phyloP scores from a whole-genome alignment of 2,113 vertebrate genomes.

The Datnioides undecimradiatus region DNA sequence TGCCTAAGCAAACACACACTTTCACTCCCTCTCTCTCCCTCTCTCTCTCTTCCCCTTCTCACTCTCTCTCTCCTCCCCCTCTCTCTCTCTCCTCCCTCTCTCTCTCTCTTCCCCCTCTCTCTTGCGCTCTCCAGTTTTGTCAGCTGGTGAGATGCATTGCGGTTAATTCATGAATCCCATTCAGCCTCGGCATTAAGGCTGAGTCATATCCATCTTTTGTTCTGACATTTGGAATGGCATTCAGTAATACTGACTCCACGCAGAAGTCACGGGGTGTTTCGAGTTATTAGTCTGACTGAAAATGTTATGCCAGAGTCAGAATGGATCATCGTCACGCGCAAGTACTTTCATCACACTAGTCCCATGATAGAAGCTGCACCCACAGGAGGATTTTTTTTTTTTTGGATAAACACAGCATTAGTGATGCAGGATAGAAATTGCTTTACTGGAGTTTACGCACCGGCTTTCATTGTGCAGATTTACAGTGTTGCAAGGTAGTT shows the following conservation, averaged over 20 bases:
- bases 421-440: conserved; percentile 19
- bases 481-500: not conserved
- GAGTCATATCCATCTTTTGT: conserved; percentile 71
- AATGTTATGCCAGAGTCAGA: conserved; percentile 60
- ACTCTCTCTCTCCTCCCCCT: not conserved
- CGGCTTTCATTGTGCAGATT: not conserved
- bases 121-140: conserved; percentile 32
- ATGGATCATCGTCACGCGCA: conserved; percentile 37
- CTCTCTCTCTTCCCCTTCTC: too few relatives aligned
- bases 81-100: conserved; percentile 4
- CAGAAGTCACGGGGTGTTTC: conserved; percentile 36
- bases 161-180: conserved; percentile 69
- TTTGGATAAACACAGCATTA: conserved; percentile 26
- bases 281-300: conserved; percentile 55
- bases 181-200: conserved; percentile 54
- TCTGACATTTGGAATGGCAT: conserved; percentile 57
- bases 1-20: conserved; percentile 38
- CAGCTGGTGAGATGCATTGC: conserved; percentile 66
- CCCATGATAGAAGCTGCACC: conserved; percentile 18
- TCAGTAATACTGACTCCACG: conserved; percentile 36
- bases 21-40: not conserved
- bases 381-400: not conserved
- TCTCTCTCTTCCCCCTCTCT: not conserved
- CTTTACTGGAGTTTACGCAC: conserved; percentile 6
- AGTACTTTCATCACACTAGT: conserved; percentile 16